phyloP scores from a whole-genome alignment of 2,888 invertebrate genomes.

The Athripsodes cinereus region DNA sequence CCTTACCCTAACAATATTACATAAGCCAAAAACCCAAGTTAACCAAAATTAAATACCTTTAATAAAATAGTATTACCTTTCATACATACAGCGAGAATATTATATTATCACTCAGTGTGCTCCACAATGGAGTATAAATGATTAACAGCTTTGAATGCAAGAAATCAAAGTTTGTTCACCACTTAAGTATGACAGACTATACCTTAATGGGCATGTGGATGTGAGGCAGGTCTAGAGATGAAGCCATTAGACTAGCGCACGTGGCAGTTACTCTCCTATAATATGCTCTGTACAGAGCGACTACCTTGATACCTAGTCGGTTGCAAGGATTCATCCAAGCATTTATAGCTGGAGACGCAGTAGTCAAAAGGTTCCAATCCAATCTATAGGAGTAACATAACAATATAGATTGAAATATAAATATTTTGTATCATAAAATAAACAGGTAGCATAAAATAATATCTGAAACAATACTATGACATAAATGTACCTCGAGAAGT shows the following conservation, averaged over 20 bases:
- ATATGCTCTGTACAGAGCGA: conserved; percentile 72
- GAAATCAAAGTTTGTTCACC: too few species aligned
- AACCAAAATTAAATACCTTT: too few species aligned
- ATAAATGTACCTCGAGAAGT: conserved; percentile 72
- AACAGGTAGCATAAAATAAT: not conserved
- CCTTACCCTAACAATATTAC: too few species aligned
- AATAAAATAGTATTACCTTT: too few species aligned
- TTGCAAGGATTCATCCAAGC: conserved; percentile 98
- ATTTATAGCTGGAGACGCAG: conserved; percentile 93
- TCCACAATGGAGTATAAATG: too few species aligned
- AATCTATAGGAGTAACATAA: conserved; percentile 47
- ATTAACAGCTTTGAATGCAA: too few species aligned
- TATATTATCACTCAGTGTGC: too few species aligned
- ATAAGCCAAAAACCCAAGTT: too few species aligned
- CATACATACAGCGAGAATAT: too few species aligned
- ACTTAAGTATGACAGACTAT: too few species aligned
- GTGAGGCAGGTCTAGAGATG: conserved; percentile 81
- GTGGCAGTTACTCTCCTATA: conserved; percentile 78
- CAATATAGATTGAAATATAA: not conserved
- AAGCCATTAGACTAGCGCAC: conserved; percentile 92
- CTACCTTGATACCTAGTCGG: conserved; percentile 77
- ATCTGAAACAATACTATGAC: not conserved
- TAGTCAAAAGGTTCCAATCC: conserved; percentile 95
- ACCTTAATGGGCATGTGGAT: conserved; percentile 77
- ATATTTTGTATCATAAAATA: not conserved